Evolutionary conservation across 2,888 invertebrate species (phyloP).

Genomic region (Celastrina argiolus): DNA sequence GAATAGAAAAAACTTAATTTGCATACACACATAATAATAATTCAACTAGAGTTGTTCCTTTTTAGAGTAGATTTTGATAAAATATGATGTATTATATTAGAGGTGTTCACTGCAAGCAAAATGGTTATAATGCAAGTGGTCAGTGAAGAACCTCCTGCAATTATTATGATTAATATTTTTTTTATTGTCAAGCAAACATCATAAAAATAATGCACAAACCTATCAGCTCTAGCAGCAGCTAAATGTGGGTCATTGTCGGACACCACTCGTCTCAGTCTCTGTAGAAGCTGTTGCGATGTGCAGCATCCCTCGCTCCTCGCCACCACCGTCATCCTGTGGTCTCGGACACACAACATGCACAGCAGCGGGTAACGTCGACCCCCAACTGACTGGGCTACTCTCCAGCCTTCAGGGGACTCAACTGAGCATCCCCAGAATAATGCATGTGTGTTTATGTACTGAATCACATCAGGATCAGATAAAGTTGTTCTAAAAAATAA

Average conservation of each 20-base stretch:
- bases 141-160: too few species aligned
- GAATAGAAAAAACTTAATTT: too few species aligned
- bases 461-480: conserved; percentile 83
- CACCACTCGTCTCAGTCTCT: conserved; percentile 86
- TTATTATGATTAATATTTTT: too few species aligned
- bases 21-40: too few species aligned
- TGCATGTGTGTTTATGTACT: conserved; percentile 89
- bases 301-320: conserved; percentile 93
- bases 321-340: conserved; percentile 95
- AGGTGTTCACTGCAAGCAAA: too few species aligned
- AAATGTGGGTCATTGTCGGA: conserved; percentile 92
- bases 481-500: conserved; percentile 79
- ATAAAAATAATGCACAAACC: conserved; percentile 63
- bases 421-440: conserved; percentile 97
- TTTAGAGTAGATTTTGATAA: too few species aligned
- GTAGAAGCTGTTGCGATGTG: conserved; percentile 82
- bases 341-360: conserved; percentile 92
- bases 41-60: too few species aligned
- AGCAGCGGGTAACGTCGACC: conserved; percentile 90
- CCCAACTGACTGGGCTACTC: conserved; percentile 92
- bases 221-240: conserved; percentile 90
- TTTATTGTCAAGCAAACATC: too few species aligned
- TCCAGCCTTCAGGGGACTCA: conserved; percentile 92
- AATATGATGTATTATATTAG: too few species aligned
- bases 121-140: too few species aligned